Evolutionary conservation across 2,888 invertebrate species (phyloP).

Genomic region (Germaria angustata): DNA sequence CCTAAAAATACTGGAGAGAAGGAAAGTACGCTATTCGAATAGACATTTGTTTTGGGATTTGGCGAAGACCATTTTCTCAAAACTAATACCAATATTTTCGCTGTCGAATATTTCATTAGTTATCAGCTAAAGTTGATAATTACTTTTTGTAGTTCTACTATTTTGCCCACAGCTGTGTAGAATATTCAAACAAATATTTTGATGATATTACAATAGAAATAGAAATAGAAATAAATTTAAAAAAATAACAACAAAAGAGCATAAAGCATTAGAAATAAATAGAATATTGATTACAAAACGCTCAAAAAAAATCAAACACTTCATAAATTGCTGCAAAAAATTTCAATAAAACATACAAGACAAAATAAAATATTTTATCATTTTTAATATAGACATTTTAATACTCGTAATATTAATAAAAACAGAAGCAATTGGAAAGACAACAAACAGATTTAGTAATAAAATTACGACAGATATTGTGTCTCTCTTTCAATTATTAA

Average conservation of each 20-base stretch:
- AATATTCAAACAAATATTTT: conserved; percentile 27
- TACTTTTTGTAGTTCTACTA: not conserved
- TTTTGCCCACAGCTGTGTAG: conserved; percentile 23
- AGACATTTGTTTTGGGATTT: no score
- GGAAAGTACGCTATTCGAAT: no score
- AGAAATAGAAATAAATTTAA: conserved; percentile 6
- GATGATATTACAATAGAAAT: conserved; percentile 1
- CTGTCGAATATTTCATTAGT: no score
- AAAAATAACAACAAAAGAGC: not conserved
- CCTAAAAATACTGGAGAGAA: no score
- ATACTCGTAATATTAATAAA: conserved; percentile 1
- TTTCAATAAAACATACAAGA: not conserved
- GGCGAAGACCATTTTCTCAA: no score
- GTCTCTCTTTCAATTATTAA: not conserved
- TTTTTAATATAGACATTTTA: conserved; percentile 20
- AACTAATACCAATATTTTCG: no score
- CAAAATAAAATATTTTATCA: not conserved
- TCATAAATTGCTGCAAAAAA: conserved; percentile 64
- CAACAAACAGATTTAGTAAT: not conserved
- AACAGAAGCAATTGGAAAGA: conserved; percentile 18
- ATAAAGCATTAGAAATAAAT: not conserved
- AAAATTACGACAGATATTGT: not conserved
- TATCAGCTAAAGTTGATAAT: no score
- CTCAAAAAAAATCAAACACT: conserved; percentile 53
- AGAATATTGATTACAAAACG: not conserved